Evolutionary conservation across 2,113 vertebrate genomes (phyloP).

Genomic region (human (Homo sapiens)): GRCh38 chr1:178742501-178743000

Average conservation of each 20-base stretch:
- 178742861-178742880: background rate
- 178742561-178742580: background rate
- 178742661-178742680: background rate
- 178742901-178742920: background rate
- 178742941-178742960: too few relatives aligned
- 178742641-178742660: background rate
- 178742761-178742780: background rate
- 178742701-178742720: background rate
- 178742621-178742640: background rate
- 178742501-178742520: constrained; percentile 8
- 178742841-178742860: background rate
- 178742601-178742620: background rate
- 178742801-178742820: constrained; percentile 8
- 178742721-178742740: background rate
- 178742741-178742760: background rate
- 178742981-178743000: too few relatives aligned
- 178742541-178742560: background rate
- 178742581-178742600: background rate
- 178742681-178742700: background rate
- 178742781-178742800: background rate
- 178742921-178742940: too few relatives aligned
- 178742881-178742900: background rate
- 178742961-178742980: too few relatives aligned
- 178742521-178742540: background rate
- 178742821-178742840: background rate